phyloP scores from a whole-genome alignment of 2,113 vertebrate species.

The Tympanuchus pallidicinctus region DNA sequence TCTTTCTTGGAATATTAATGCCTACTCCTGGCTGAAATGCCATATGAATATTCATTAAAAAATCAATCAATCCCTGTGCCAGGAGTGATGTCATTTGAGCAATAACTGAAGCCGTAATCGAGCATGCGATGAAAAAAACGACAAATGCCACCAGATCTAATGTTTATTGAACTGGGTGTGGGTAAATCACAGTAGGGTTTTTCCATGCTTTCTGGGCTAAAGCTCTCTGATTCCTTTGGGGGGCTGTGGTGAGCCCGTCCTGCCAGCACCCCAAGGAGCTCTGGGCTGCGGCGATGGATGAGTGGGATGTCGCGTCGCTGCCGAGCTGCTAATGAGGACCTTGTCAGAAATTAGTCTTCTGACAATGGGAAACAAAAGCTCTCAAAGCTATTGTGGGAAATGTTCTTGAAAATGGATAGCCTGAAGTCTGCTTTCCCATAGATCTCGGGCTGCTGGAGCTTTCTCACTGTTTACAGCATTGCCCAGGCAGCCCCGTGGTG shows the following conservation, averaged over 20 bases:
- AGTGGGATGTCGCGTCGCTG: not conserved
- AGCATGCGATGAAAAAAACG: constrained; percentile 54
- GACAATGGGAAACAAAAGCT: constrained; percentile 12
- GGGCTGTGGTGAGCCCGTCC: not conserved
- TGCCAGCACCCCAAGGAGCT: not conserved
- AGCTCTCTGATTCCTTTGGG: constrained; percentile 22
- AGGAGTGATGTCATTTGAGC: constrained; percentile 54
- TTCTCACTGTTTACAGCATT: not conserved
- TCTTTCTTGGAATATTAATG: constrained; percentile 74
- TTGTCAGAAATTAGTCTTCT: not conserved
- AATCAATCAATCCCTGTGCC: constrained; percentile 62
- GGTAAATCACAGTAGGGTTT: constrained; percentile 60
- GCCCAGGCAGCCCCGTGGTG: not conserved
- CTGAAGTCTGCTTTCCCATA: not conserved
- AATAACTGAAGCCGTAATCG: constrained; percentile 59
- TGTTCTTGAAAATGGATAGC: not conserved
- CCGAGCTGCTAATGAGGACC: not conserved
- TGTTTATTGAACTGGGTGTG: constrained; percentile 61
- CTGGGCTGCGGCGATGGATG: not conserved
- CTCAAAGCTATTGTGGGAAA: not conserved
- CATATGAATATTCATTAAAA: constrained; percentile 72
- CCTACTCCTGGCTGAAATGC: constrained; percentile 62
- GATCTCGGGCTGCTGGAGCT: not conserved
- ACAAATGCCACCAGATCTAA: constrained; percentile 67
- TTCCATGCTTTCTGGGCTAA: not conserved